A percentile compares a stretch with the other conserved stretches of the same genome.
phyloP scores from a whole-genome alignment of 2,113 vertebrate species.

The Podarcis cretensis region DNA sequence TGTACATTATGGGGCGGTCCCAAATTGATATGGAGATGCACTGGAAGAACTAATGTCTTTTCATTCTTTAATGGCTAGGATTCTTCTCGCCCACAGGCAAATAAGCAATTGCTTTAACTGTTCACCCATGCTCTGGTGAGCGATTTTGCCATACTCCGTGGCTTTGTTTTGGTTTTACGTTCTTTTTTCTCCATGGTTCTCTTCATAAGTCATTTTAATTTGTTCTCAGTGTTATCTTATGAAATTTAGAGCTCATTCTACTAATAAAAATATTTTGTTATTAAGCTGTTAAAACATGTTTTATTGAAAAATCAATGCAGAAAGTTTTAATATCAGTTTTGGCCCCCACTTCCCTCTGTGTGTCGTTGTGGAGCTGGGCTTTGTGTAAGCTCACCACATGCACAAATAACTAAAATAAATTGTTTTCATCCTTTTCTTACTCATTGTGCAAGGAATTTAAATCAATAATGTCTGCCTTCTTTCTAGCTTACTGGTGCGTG shows the following conservation, averaged over 20 bases:
- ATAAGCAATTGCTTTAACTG: conserved; percentile 13
- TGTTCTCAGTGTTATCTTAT: background rate
- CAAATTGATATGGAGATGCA: background rate
- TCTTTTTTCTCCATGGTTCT: no score
- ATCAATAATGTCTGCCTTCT: background rate
- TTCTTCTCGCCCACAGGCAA: background rate
- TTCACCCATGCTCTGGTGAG: background rate
- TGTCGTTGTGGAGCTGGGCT: conserved; percentile 19
- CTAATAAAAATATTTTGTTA: background rate
- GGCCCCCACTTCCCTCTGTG: background rate
- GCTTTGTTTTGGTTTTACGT: background rate
- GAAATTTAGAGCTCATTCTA: background rate
- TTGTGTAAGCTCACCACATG: conserved; percentile 33
- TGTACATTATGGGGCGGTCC: background rate
- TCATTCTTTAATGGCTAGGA: background rate
- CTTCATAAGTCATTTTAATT: background rate
- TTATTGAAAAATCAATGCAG: background rate
- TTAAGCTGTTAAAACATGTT: background rate
- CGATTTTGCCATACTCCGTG: background rate
- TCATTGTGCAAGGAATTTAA: conserved; percentile 24
- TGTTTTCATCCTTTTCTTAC: conserved; percentile 20
- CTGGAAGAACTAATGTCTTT: background rate
- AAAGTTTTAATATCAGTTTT: background rate
- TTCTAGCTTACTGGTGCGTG: background rate
- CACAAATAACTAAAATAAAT: conserved; percentile 41